Conservation (phyloP, 2,797 vertebrate species). For the Epinephelus coioides region DNA sequence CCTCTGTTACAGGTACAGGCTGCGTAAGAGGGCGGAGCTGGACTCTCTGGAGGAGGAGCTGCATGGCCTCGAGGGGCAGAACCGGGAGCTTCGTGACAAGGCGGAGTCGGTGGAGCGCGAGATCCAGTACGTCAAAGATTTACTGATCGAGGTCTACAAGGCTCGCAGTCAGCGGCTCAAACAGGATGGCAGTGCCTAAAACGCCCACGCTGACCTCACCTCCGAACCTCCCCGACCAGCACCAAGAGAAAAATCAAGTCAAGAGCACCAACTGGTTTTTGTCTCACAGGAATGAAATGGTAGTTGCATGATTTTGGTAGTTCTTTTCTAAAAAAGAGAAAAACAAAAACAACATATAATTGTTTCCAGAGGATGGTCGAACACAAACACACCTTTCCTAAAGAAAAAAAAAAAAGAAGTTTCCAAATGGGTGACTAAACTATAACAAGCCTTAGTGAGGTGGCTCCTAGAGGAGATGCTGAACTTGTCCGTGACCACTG, state of each 20-base stretch:
- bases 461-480: conserved; percentile 77
- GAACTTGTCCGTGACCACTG: conserved; percentile 87
- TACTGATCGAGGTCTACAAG: conserved; percentile 97
- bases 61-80: conserved; percentile 91
- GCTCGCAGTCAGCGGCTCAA: conserved; percentile 93
- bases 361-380: conserved; percentile 53
- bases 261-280: conserved; percentile 61
- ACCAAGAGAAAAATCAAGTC: conserved; percentile 55
- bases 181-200: conserved; percentile 88
- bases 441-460: conserved; percentile 76
- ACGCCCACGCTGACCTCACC: conserved; percentile 55
- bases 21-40: conserved; percentile 94
- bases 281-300: conserved; percentile 64
- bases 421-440: conserved; percentile 65
- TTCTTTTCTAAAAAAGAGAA: conserved; percentile 73
- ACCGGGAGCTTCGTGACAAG: conserved; percentile 93
- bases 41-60: conserved; percentile 94
- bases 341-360: conserved; percentile 23
- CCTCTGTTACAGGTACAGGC: conserved; percentile 87
- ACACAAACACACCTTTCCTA: conserved; percentile 56
- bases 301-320: conserved; percentile 85
- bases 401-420: conserved; percentile 40
- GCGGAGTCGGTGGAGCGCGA: conserved; percentile 95
- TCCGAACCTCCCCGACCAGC: conserved; percentile 61
- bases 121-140: conserved; percentile 95